phyloP scores from a whole-genome alignment of 2,797 vertebrate species.

The Leuciscus waleckii region DNA sequence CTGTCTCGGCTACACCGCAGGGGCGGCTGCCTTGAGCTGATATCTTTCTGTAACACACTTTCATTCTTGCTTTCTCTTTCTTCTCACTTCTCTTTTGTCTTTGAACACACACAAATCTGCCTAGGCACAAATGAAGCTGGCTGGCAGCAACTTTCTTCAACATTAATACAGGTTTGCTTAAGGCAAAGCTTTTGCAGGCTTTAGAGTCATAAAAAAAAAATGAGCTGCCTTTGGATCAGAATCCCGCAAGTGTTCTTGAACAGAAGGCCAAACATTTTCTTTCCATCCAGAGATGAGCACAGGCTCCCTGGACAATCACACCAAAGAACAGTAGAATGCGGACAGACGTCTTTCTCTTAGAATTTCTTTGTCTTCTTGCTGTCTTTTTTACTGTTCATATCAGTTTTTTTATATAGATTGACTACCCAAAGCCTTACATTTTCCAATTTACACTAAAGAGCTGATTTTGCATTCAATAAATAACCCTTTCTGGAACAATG shows the following conservation, averaged over 20 bases:
- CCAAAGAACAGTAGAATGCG: background rate
- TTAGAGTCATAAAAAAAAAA: slow-evolving; percentile 1
- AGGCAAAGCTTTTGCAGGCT: slow-evolving; percentile 19
- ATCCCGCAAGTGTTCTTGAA: slow-evolving; percentile 1
- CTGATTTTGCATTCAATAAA: slow-evolving; percentile 6
- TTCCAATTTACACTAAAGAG: background rate
- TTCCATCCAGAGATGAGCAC: background rate
- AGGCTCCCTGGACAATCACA: background rate
- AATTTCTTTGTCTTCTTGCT: background rate
- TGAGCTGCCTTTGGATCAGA: background rate
- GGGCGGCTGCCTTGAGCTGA: background rate
- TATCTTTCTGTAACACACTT: background rate
- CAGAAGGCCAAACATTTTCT: background rate
- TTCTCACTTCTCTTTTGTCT: background rate
- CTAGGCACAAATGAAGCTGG: background rate
- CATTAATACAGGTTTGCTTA: background rate
- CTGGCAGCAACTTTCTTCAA: background rate
- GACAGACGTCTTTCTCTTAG: background rate
- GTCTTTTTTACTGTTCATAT: background rate
- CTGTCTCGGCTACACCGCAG: background rate
- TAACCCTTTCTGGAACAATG: background rate
- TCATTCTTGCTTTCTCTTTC: background rate
- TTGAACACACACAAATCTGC: slow-evolving; percentile 10
- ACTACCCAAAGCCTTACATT: background rate
- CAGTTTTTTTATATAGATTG: background rate